Evolutionary conservation across 2,888 invertebrate genomes (phyloP), one percentile per base, ranked within the genome.

Genomic region (Calephelis perditalis): DNA sequence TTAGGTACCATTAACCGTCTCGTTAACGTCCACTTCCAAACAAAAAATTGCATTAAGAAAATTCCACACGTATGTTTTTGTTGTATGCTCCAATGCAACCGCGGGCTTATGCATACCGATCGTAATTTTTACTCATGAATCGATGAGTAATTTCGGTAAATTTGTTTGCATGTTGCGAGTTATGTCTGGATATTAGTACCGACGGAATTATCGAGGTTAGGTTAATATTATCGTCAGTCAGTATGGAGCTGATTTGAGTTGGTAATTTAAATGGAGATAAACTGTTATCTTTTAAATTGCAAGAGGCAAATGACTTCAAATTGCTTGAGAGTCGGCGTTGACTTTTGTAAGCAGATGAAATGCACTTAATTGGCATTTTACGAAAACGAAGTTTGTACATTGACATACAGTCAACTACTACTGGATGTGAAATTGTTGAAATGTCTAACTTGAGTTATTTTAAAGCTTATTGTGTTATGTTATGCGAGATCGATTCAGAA

Each of bases 81-180:
- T 45, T 64, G 64, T 65, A 54, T 63, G 64, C 57, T 64, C 62
- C 57, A 65, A 62, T 62, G 72, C 77, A 72, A 71, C 73, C 78
- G 77, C 77, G 67, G 73, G 77, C 77, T 68, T 73, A 77, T 69
- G 72, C 26, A 55, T 69, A 66, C 61, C 61, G 70, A 77, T 71
- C 71, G 69, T 84, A 79, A 84, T 85, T 84, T 84, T 78, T 79
- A 79, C 79, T 78, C 76, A 76, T 75, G 78, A 77, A 72, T 74
- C 78, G 78, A 71, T 73, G 80, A 83, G 83, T 82, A 78, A 86
- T 86, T 86, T 86, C 72, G 84, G 81, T 84, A 84, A 87, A 88
- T 86, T 86, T 86, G 87, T 87, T 86, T 86, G 84, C 82, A 81
- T 81, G 83, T 81, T 76, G 74, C 73, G 69, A 73, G 78, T 81